Percentiles rank a stretch among this genome's conserved stretches.
Evolutionary conservation across 1,140 invertebrate genomes (phyloP).

Genomic region (Zophobas morio): DNA sequence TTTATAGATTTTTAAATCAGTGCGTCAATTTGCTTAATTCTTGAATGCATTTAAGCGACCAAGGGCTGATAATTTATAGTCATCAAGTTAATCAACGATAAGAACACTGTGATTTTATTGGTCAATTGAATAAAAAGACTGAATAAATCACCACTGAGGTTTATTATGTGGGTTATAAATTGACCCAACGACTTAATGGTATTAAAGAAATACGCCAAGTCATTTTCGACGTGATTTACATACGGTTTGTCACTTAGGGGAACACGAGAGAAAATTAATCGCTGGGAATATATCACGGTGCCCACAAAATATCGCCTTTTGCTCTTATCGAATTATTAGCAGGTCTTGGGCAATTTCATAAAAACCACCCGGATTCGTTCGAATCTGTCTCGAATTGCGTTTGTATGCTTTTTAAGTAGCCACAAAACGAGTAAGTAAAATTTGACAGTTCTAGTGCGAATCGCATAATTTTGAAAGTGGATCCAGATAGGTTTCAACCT

Average conservation of each 20-base stretch:
- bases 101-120: constrained; percentile 30
- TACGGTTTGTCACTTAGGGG: constrained; percentile 44
- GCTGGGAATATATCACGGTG: no score
- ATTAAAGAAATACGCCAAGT: constrained; percentile 58
- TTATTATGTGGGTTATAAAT: constrained; percentile 59
- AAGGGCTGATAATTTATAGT: constrained; percentile 37
- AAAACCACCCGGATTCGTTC: no score
- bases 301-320: no score
- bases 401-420: no score
- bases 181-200: constrained; percentile 54
- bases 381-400: no score
- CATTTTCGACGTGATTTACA: constrained; percentile 47
- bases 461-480: no score
- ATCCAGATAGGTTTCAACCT: no score
- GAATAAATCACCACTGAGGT: constrained; percentile 49
- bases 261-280: background rate
- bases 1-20: no score
- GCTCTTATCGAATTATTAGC: no score
- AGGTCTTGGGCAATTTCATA: no score
- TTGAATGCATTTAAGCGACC: constrained; percentile 1
- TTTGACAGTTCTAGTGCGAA: no score
- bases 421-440: no score
- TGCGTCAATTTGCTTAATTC: constrained; percentile 3
- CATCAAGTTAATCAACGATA: constrained; percentile 33
- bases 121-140: constrained; percentile 46